Evolutionary conservation across 2,888 invertebrate genomes (phyloP), one percentile per base, ranked within the genome.

Genomic region (Camptogramma bilineatum): DNA sequence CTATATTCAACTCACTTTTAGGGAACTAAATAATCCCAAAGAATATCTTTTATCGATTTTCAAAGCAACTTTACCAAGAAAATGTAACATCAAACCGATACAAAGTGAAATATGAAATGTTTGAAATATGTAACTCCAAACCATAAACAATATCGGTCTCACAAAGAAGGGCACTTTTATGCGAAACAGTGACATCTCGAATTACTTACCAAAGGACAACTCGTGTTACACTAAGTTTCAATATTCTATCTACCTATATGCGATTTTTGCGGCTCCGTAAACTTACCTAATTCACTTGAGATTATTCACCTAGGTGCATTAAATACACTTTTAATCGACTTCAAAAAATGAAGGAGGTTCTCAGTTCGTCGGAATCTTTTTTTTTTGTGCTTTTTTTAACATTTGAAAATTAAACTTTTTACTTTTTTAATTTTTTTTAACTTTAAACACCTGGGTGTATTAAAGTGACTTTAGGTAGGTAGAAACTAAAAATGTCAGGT

Each of bases 161-260:
- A 60, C 61, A 54, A 56, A 62, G 53, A 67, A 63, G 59, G 47
- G 60, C 64, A 55, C 57, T 39, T 68, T 63, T 61, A 58, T 48
- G 61, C 31, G 52, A 69, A 68, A 68, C 58, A 63, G 59, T 54
- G 57, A n/a, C 57, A 19, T 64, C 63, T 72, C 70, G 48, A 62
- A 65, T 72, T 66, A 68, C 69, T 34, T 46, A 52, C 57, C 48
- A 54, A 62, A 56, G 39, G 54, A 51, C 31, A 52, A n/a, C 51
- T 66, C 66, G 13, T 21, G 39, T 64, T 63, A 62, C 64, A 56
- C 54, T 52, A 56, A 50, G 28, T 60, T n/a, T n/a, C n/a, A n/a
- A 51, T 31, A 0, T 9, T 7, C 19, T 52, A 31, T 46, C 31
- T 52, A 46, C 34, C 46, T 28, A 51, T n/a, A n/a, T n/a, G n/a